phyloP scores from a whole-genome alignment of 1,140 invertebrate species.

The Nephila pilipes region DNA sequence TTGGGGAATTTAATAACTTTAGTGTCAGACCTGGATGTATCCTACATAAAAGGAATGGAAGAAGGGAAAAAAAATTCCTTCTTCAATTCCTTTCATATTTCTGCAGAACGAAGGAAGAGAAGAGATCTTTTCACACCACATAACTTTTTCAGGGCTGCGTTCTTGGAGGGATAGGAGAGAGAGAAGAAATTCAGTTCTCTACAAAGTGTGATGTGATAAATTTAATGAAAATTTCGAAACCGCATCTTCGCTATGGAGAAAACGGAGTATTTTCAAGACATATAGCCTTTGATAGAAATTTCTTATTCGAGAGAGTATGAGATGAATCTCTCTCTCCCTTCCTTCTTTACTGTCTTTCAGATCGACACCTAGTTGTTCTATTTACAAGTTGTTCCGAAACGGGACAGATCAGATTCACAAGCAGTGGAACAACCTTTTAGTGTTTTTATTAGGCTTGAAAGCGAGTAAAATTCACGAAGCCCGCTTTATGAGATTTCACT shows the following conservation, averaged over 20 bases:
- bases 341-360: too few relatives aligned
- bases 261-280: neutral
- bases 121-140: slow-evolving; percentile 52
- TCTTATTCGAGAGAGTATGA: neutral
- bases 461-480: neutral
- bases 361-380: slow-evolving; percentile 1
- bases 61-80: slow-evolving; percentile 51
- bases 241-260: neutral
- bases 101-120: neutral
- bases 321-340: neutral
- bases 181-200: slow-evolving; percentile 49
- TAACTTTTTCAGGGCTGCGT: slow-evolving; percentile 33
- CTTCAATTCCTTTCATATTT: slow-evolving; percentile 70
- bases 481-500: too few relatives aligned
- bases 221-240: slow-evolving; percentile 71
- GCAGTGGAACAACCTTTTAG: neutral
- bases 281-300: slow-evolving; percentile 17
- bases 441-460: neutral
- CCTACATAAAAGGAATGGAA: slow-evolving; percentile 16
- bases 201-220: slow-evolving; percentile 56
- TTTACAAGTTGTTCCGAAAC: neutral
- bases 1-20: slow-evolving; percentile 71
- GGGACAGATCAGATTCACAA: neutral
- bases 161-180: neutral
- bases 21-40: slow-evolving; percentile 68